Evolutionary conservation across 2,888 invertebrate genomes (phyloP).

Genomic region (Pyrochroa serraticornis): DNA sequence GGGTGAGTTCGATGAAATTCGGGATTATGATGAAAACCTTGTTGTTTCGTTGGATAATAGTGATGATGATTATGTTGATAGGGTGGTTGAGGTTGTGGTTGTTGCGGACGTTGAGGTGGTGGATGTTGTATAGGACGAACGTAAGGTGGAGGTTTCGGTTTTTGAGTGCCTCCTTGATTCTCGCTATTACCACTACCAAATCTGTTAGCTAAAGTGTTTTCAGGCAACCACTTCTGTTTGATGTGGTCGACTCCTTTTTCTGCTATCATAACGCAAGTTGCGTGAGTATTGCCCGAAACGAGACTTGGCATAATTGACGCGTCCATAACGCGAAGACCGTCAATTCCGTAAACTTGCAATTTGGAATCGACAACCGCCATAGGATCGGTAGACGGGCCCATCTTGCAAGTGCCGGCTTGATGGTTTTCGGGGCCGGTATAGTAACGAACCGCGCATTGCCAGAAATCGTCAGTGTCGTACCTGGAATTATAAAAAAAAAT

Average conservation of each 20-base stretch:
- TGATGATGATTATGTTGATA: slow-evolving; percentile 2
- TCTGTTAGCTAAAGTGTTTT: slow-evolving; percentile 13
- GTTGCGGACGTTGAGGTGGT: not conserved
- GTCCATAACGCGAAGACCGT: slow-evolving; percentile 62
- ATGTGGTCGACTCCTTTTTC: slow-evolving; percentile 55
- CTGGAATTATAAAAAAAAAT: slow-evolving; percentile 28
- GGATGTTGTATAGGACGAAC: not conserved
- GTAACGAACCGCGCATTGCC: slow-evolving; percentile 73
- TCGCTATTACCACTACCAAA: slow-evolving; percentile 9
- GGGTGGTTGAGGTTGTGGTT: not conserved
- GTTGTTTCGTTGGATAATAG: not conserved
- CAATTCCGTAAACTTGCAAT: slow-evolving; percentile 68
- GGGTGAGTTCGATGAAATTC: slow-evolving; percentile 33
- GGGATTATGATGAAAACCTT: slow-evolving; percentile 27
- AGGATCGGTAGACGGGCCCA: slow-evolving; percentile 74
- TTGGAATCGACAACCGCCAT: slow-evolving; percentile 77
- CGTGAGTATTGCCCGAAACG: slow-evolving; percentile 56
- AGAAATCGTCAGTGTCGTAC: slow-evolving; percentile 71
- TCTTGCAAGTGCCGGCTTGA: slow-evolving; percentile 82
- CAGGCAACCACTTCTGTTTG: slow-evolving; percentile 47
- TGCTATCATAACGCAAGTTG: slow-evolving; percentile 56
- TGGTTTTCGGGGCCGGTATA: slow-evolving; percentile 83
- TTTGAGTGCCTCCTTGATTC: not conserved
- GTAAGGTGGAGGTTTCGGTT: not conserved
- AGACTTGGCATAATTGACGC: slow-evolving; percentile 55